Conservation (phyloP, 2,888 invertebrate genomes). For the Spialia ferax region DNA sequence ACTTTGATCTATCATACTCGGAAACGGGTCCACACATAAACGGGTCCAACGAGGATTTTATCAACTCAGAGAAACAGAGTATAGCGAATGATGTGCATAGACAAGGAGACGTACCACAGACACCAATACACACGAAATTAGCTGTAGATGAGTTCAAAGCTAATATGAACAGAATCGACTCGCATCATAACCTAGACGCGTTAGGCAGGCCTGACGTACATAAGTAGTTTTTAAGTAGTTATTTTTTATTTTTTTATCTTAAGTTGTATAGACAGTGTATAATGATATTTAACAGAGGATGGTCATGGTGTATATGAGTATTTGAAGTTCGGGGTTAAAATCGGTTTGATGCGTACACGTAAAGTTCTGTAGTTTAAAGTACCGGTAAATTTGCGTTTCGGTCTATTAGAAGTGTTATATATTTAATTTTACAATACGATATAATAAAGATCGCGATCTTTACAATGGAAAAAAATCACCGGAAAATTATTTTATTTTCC, state of each 20-base stretch:
- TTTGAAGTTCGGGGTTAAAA: background rate
- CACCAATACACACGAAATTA: constrained; percentile 54
- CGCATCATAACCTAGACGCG: constrained; percentile 76
- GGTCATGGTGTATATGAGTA: too few species aligned
- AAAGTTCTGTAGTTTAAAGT: too few species aligned
- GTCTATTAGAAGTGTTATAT: too few species aligned
- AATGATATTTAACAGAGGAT: background rate
- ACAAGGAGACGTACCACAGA: constrained; percentile 46
- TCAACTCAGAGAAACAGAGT: constrained; percentile 61
- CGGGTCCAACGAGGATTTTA: constrained; percentile 69
- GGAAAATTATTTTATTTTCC: too few species aligned
- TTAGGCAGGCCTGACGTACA: constrained; percentile 52
- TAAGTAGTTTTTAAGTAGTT: constrained; percentile 31
- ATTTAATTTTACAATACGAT: too few species aligned
- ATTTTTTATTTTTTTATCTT: background rate
- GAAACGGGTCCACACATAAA: constrained; percentile 62
- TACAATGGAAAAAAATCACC: too few species aligned
- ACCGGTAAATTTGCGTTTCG: too few species aligned
- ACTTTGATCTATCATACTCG: too few species aligned
- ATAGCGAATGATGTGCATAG: constrained; percentile 52
- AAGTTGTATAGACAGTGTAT: background rate
- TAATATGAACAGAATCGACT: constrained; percentile 82
- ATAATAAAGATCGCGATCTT: too few species aligned
- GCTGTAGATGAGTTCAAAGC: constrained; percentile 73
- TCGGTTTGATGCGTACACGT: too few species aligned